Evolutionary conservation across 2,797 vertebrate genomes (phyloP).

Genomic region (Falco naumanni): DNA sequence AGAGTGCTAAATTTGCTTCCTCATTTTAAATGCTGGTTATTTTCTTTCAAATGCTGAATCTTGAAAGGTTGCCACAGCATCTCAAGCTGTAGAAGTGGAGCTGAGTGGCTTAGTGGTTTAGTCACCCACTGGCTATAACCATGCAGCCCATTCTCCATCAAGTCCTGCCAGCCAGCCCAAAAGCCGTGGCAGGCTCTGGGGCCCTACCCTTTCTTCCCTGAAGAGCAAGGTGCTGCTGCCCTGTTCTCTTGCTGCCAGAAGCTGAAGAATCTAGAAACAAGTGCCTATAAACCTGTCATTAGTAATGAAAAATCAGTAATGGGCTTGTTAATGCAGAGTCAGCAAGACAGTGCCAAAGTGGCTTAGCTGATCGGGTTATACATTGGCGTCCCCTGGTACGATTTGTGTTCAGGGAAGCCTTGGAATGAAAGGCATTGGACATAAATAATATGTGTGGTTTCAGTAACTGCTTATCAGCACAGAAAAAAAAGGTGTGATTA

Average conservation of each 20-base stretch:
- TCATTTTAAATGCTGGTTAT: neutral
- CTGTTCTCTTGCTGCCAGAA: neutral
- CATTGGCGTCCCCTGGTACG: neutral
- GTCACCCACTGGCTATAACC: neutral
- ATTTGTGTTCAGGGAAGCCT: neutral
- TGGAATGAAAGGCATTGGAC: neutral
- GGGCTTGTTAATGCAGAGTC: neutral
- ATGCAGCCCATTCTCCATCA: neutral
- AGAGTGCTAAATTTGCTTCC: neutral
- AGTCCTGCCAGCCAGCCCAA: neutral
- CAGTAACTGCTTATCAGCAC: neutral
- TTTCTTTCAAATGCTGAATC: neutral
- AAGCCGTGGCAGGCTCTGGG: rapidly evolving
- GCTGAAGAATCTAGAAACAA: neutral
- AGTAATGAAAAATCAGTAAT: neutral
- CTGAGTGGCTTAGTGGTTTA: neutral
- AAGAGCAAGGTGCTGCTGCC: neutral
- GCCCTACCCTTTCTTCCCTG: neutral
- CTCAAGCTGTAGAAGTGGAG: neutral
- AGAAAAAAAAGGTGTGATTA: neutral
- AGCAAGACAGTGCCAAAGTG: neutral
- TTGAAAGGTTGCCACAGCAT: neutral
- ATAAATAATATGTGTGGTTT: neutral
- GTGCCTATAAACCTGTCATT: neutral
- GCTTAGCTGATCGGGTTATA: neutral